Base-by-base conservation (phyloP, 2,113 vertebrate species). In the Pavo muticus region DNA sequence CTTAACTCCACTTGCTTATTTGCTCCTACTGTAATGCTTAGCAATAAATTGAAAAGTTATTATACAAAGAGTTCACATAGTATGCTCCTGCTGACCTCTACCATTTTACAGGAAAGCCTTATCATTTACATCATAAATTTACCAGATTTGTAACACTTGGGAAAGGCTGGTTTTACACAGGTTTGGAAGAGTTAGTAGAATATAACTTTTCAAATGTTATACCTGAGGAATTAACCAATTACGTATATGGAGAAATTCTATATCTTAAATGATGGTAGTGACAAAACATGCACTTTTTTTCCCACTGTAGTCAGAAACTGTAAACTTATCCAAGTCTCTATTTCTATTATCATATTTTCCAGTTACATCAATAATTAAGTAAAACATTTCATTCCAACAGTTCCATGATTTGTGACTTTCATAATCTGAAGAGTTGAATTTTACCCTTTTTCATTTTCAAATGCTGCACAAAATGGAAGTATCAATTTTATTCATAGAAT, bases 151-250 rank as follows among this genome's bases (percentile, higher is more conserved):
- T 64, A 61, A 30, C 19, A 56, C 2, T 10, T 50, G 9, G 3
- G 2, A 6, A 30, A 2, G 81, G 5, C 4, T 57, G 64, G 7
- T 1, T 76, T 79, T 40, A 47, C 3, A n/a, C 1, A 5, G 4
- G 3, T 83, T 82, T 69, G 15, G 21, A 87, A 59, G 5, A 68
- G 9, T n/a, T 39, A 67, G 64, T 3, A 39, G 24, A 81, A 47
- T 6, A 75, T 9, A 5, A 14, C 35, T 73, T 77, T 74, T 54
- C 40, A 42, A 29, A 15, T 17, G 42, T n/a, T 15, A 24, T 35
- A 47, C 7, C 8, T 30, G n/a, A 65, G 4, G 4, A 79, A 27
- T 5, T 21, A 37, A 11, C 1, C 4, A 14, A 42, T 59, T 54
- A 39, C 5, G 6, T 2, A 0, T 6, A 15, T 23, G 3, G 71